Conservation (phyloP, 1,140 invertebrate genomes). For the Plodia interpunctella region DNA sequence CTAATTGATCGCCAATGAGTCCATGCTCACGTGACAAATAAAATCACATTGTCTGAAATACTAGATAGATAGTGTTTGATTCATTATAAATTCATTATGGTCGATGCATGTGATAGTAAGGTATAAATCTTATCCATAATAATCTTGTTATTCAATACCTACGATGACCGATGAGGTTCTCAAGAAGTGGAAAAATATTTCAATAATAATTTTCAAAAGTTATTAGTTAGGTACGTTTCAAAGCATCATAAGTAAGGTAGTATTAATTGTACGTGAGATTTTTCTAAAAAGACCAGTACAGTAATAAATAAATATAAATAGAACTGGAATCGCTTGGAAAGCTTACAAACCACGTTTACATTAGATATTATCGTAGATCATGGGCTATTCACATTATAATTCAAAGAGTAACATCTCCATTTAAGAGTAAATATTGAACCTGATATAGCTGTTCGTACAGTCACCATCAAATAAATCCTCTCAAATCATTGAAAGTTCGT, state of each 20-base stretch:
- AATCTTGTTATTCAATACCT: too few species aligned
- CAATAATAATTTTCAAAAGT: too few species aligned
- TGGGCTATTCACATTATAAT: background rate
- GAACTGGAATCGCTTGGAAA: background rate
- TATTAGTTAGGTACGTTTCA: too few species aligned
- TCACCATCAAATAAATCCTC: too few species aligned
- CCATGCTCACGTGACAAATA: slow-evolving; percentile 38
- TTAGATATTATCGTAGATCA: background rate
- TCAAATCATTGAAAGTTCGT: too few species aligned
- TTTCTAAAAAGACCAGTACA: too few species aligned
- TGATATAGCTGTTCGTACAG: background rate
- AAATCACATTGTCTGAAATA: background rate
- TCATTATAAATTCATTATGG: background rate
- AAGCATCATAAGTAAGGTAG: too few species aligned
- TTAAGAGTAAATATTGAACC: background rate
- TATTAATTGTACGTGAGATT: too few species aligned
- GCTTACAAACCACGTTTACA: background rate
- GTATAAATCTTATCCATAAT: too few species aligned
- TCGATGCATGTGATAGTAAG: too few species aligned
- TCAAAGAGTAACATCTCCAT: background rate
- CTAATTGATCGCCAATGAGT: slow-evolving; percentile 68
- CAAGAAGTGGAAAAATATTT: too few species aligned
- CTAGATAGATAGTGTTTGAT: background rate
- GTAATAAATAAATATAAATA: background rate
- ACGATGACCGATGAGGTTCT: too few species aligned